Percentiles rank a stretch among this genome's conserved stretches.
Conservation (phyloP, 1,140 invertebrate genomes). For the Anastrepha ludens region DNA sequence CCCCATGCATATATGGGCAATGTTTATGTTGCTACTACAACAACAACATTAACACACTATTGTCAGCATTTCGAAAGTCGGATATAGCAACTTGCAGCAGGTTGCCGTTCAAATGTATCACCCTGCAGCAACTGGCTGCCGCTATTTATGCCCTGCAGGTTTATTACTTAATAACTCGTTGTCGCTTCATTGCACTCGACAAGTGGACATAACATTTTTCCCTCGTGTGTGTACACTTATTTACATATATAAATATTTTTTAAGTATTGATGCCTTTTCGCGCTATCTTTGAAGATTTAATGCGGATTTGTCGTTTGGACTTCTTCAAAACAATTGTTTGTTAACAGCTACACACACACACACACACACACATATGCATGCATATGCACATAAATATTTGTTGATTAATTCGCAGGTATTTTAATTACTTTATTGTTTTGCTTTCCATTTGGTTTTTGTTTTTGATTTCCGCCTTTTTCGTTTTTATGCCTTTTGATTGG, state of each 20-base stretch:
- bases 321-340: not conserved
- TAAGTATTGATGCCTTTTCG: not conserved
- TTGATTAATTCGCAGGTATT: slow-evolving; percentile 43
- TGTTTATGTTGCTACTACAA: too few species aligned
- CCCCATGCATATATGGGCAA: too few species aligned
- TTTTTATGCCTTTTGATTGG: slow-evolving; percentile 37
- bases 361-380: not conserved
- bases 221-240: not conserved
- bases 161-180: slow-evolving; percentile 38
- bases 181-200: not conserved
- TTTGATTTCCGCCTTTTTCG: not conserved
- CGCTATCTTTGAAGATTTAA: not conserved
- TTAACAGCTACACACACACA: not conserved
- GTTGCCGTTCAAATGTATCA: too few species aligned
- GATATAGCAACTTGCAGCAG: too few species aligned
- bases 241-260: not conserved
- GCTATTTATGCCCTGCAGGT: not conserved
- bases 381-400: not conserved
- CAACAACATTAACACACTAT: too few species aligned
- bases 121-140: not conserved
- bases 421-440: slow-evolving; percentile 27
- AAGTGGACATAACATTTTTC: too few species aligned
- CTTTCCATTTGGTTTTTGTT: slow-evolving; percentile 12
- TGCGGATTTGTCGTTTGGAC: slow-evolving; percentile 32
- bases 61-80: too few species aligned